Evolutionary conservation across 2,113 vertebrate species (phyloP).

Genomic region (Pituophis catenifer): DNA sequence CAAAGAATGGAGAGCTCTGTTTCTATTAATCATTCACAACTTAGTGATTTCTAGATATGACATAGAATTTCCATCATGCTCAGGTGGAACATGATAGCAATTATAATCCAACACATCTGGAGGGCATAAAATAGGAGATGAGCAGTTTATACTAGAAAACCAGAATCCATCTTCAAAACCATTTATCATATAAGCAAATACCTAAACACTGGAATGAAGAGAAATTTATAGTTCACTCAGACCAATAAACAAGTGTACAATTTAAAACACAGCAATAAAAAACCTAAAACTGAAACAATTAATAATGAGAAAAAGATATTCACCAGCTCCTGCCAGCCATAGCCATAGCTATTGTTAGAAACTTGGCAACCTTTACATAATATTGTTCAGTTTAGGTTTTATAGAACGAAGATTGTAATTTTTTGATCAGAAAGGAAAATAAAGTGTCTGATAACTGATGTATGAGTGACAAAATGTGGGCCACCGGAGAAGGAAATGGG

Average conservation of each 20-base stretch:
- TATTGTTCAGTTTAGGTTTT: not conserved
- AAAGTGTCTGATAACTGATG: not conserved
- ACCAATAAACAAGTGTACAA: not conserved
- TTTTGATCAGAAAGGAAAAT: not conserved
- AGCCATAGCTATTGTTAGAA: not conserved
- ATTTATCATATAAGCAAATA: not conserved
- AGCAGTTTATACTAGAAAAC: not conserved
- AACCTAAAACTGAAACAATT: not conserved
- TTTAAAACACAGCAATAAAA: not conserved
- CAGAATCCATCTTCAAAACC: not conserved
- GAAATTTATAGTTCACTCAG: conserved; percentile 2
- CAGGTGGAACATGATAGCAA: not conserved
- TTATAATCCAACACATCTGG: not conserved
- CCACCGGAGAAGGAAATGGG: not conserved
- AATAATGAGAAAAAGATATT: not conserved
- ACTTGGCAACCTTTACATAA: not conserved
- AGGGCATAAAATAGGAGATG: not conserved
- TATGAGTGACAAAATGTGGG: not conserved
- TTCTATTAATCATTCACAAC: not conserved
- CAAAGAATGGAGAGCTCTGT: not conserved
- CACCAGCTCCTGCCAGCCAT: not conserved
- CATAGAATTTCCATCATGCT: not conserved
- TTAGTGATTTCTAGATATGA: not conserved
- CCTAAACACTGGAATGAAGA: not conserved
- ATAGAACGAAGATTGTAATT: not conserved